Base-by-base conservation (phyloP, 2,113 vertebrate species). In the Semnopithecus entellus region DNA sequence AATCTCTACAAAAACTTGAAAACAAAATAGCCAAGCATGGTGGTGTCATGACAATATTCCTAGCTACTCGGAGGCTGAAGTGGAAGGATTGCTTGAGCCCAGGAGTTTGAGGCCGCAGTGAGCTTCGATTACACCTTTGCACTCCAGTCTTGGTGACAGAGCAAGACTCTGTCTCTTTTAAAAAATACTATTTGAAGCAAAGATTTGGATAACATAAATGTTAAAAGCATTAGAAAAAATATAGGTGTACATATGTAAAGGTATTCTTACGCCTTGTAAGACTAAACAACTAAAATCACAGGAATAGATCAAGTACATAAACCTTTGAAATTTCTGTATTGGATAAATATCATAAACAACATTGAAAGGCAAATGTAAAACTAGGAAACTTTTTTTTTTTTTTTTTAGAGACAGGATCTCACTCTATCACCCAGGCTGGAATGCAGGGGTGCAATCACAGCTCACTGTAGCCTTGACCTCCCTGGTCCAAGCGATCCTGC, bases 351-450 rank as follows among this genome's bases (percentile, higher is more conserved):
- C 25, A 30, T 66, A 50, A 88, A 72, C 32, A 66, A 48, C 30
- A 93, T 12, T 57, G 43, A 93, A 95, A 88, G 35, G 32, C 87
- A 96, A 91, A 83, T 70, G 35, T 81, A 90, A 81, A 90, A 66
- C 66, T 38, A 64, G 85, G 30, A 76, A 30, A 12, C 11, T 75
- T 40, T 75, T 40, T 38, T 3, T 43, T 48, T 73, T 38, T 73
- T 38, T n/a, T 43, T 43, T 45, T 30, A 45, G 73, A 76, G 40
- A 45, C 25, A 8, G 40, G 27, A 13, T 78, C 7, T 78, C 75
- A 78, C 43, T 48, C 27, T 32, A 8, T 32, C 45, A 27, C 75
- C 27, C 75, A 78, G 25, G 27, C 43, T 78, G 43, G 27, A 43
- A 27, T 64, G 5, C 61, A 64, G 27, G 6, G 27, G 61, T 30